Percentiles rank a stretch among this genome's conserved stretches.
Conservation (phyloP, 2,113 vertebrate genomes). For the Nycticorax nycticorax region DNA sequence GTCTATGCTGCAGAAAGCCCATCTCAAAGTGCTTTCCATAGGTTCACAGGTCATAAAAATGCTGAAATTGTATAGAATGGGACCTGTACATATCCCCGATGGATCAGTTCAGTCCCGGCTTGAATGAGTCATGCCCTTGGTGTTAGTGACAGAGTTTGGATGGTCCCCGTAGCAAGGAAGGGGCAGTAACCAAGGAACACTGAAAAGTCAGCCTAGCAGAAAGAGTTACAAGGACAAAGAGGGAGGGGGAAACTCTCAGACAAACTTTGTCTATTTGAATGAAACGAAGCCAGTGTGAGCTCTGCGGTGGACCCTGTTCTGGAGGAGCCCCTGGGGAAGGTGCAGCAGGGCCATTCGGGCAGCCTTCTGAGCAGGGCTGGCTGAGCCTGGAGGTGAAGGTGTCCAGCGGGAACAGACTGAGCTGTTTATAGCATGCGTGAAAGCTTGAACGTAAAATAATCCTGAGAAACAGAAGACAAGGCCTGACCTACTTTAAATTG, state of each 20-base stretch:
- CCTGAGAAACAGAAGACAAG: neutral
- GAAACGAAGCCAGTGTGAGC: neutral
- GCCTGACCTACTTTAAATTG: neutral
- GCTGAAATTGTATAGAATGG: neutral
- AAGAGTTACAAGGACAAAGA: neutral
- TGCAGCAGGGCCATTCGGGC: neutral
- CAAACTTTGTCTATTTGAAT: neutral
- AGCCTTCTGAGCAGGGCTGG: neutral
- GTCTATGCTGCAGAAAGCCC: neutral
- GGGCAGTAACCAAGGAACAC: neutral
- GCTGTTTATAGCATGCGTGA: neutral
- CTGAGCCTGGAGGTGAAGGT: neutral
- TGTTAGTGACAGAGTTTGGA: neutral
- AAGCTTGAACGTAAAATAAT: neutral
- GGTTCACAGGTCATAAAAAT: neutral
- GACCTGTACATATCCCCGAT: neutral
- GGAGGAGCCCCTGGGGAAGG: neutral
- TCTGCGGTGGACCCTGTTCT: neutral
- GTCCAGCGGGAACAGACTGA: neutral
- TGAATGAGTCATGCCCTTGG: neutral
- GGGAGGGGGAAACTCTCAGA: neutral
- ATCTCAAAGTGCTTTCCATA: neutral
- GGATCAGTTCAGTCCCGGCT: neutral
- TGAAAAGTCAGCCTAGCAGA: neutral
- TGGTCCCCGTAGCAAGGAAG: neutral